A percentile compares a stretch with the other conserved stretches of the same genome.
phyloP scores from a whole-genome alignment of 1,140 invertebrate species.

The Antheraea mylitta region DNA sequence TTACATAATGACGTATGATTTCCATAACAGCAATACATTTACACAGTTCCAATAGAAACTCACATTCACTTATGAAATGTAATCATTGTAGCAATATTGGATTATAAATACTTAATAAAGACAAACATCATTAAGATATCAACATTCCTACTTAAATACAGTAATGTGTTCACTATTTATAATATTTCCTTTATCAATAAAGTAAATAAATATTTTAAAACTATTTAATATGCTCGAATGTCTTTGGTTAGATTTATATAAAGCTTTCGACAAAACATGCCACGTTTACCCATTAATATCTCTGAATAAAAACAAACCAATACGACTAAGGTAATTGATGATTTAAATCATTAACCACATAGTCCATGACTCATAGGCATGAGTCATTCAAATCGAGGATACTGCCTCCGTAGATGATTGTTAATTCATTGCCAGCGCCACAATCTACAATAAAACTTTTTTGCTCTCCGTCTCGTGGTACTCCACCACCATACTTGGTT shows the following conservation, averaged over 20 bases:
- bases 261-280: neutral
- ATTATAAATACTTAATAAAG: no score
- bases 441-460: conserved; percentile 60
- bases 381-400: neutral
- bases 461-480: conserved; percentile 60
- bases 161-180: neutral
- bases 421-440: conserved; percentile 1
- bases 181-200: neutral
- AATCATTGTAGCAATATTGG: no score
- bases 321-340: no score
- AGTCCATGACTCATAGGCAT: neutral
- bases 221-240: neutral
- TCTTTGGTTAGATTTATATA: neutral
- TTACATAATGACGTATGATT: neutral
- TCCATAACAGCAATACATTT: neutral
- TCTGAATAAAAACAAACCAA: no score
- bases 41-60: neutral
- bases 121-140: no score
- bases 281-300: no score
- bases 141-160: neutral
- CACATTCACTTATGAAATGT: neutral
- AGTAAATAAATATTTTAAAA: neutral
- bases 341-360: neutral
- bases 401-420: neutral
- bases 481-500: conserved; percentile 26